Evolutionary conservation across 2,113 vertebrate species (phyloP), one percentile per base, ranked within the genome.

Genomic region (Nematolebias whitei): DNA sequence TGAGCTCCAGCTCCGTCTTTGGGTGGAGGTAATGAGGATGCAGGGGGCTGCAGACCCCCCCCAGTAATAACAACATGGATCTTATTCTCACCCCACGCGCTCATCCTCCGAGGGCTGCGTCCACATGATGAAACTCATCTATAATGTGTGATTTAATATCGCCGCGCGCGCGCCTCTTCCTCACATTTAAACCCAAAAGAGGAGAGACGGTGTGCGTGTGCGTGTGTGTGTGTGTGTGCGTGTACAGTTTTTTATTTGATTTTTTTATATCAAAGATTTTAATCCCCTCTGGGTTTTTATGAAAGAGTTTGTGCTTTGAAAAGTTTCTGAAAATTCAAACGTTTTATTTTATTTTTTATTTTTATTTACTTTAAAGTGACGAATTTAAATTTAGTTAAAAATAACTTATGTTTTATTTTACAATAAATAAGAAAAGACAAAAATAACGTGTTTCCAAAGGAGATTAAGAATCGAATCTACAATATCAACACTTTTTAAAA

Each of bases 71-170:
- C 81, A 89, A 91, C 84, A 78, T 66, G 86, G 70, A 79, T 85
- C 76, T 85, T 82, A 77, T 87, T 88, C 86, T 88, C 64, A 76
- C 84, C 80, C 82, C 80, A 88, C 83, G 76, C 84, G 89, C 88
- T 90, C 86, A 89, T 90, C 85, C 92, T 92, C 85, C 60, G 83
- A 90, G 87, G 90, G 86, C 76, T 78, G 77, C 82, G 82, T 84
- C 79, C 89, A 85, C 78, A 84, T 88, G 87, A 93, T 90, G 91
- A 90, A 90, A 90, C 87, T 89, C 90, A 91, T 91, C 88, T 90
- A 91, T 90, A 91, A 92, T 90, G 85, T 91, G 86, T 88, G 86
- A 89, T 91, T 93, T 90, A 90, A 92, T 89, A 92, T 90, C 82
- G 82, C 75, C 64, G 67, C 79, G 69, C 78, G 69, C 64, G 68